phyloP scores from a whole-genome alignment of 2,797 vertebrate species.

The Podarcis lilfordi region DNA sequence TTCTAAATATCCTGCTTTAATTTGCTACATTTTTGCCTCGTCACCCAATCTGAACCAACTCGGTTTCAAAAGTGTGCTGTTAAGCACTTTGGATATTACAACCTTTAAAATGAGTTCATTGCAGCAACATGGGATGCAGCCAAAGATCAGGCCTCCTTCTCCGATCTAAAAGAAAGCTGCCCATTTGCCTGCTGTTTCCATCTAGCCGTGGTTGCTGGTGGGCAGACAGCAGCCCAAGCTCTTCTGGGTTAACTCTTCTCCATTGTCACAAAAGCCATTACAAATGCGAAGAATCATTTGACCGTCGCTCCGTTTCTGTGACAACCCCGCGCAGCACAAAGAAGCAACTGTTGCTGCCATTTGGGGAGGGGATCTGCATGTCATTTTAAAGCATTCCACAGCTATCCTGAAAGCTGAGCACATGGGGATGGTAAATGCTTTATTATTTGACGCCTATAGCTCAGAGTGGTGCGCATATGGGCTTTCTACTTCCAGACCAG shows the following conservation, averaged over 20 bases:
- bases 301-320: background rate
- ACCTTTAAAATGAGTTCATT: background rate
- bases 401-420: background rate
- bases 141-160: background rate
- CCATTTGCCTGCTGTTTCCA: background rate
- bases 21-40: background rate
- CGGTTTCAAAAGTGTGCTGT: background rate
- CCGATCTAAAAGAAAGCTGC: background rate
- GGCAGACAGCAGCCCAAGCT: background rate
- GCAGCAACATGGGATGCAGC: background rate
- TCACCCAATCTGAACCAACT: background rate
- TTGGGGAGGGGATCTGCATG: background rate
- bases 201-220: background rate
- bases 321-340: slow-evolving; percentile 19
- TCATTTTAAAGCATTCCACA: background rate
- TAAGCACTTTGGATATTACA: background rate
- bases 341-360: background rate
- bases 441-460: background rate
- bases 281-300: background rate
- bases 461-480: background rate
- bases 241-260: slow-evolving; percentile 13
- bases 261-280: background rate
- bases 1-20: background rate
- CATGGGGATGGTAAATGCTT: background rate
- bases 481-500: background rate